Percentiles rank a stretch among this genome's conserved stretches.
Evolutionary conservation across 2,113 vertebrate species (phyloP).

Genomic region (Labrus mixtus): DNA sequence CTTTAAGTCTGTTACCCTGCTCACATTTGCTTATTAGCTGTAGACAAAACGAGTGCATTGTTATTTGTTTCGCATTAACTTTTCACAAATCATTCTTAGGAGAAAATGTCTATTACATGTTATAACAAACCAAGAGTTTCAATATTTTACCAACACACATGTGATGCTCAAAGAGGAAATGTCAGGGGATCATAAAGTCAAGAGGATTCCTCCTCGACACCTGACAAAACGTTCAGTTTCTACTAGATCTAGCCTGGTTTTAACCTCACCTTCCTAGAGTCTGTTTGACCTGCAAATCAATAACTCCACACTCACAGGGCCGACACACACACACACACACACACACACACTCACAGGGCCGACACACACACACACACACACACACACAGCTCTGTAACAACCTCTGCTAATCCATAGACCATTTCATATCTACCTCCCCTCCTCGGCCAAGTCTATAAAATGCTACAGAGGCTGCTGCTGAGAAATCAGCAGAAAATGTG

Average conservation of each 20-base stretch:
- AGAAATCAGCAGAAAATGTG: constrained; percentile 46
- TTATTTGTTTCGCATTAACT: too few relatives aligned
- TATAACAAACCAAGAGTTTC: too few relatives aligned
- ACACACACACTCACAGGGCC: too few relatives aligned
- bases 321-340: not conserved
- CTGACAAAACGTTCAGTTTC: not conserved
- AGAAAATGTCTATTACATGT: too few relatives aligned
- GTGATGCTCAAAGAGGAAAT: not conserved
- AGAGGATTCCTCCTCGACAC: not conserved
- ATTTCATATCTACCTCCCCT: constrained; percentile 34
- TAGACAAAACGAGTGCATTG: too few relatives aligned
- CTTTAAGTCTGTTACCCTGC: too few relatives aligned
- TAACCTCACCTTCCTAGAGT: not conserved
- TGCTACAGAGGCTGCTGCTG: constrained; percentile 18
- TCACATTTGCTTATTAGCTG: too few relatives aligned
- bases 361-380: not conserved
- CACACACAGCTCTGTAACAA: constrained; percentile 29
- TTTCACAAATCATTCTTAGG: too few relatives aligned
- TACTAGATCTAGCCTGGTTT: not conserved
- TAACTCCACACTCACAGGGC: constrained; percentile 13
- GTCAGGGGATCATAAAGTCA: not conserved
- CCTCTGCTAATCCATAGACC: constrained; percentile 32
- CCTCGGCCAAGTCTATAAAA: constrained; percentile 34
- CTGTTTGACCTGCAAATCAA: constrained; percentile 35
- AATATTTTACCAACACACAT: too few relatives aligned